These are phyloP conservation scores for Lycodopsis pacificus DNA, from an alignment of 2,797 vertebrate genomes.

Conservation along the genomic window DNA sequence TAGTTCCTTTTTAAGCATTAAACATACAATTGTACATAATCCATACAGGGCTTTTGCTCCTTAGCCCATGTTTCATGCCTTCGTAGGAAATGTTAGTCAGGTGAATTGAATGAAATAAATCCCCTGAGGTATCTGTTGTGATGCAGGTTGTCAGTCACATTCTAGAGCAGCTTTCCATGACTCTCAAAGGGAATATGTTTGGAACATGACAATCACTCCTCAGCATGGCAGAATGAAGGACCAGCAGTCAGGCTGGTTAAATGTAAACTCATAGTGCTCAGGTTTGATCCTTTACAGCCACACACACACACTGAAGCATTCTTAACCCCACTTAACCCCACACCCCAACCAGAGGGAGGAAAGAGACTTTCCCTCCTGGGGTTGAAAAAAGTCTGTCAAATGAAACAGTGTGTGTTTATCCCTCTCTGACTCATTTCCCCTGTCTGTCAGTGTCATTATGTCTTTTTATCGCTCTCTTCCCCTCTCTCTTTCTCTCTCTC, in stretches of 20 bases:
- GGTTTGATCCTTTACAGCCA: constrained; percentile 1
- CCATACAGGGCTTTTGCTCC: neutral
- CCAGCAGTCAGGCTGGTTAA: neutral
- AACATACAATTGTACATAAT: neutral
- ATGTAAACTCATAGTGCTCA: neutral
- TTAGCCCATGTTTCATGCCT: neutral
- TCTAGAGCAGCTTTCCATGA: neutral
- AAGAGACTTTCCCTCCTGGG: constrained; percentile 24
- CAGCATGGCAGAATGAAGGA: neutral
- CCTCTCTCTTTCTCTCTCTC: constrained; percentile 16
- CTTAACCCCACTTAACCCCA: constrained; percentile 36
- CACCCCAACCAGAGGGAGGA: constrained; percentile 16
- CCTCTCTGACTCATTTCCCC: constrained; percentile 44
- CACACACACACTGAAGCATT: neutral
- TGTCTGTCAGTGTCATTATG: constrained; percentile 49
- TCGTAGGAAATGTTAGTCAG: neutral
- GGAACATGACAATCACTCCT: neutral
- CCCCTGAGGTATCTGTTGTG: neutral
- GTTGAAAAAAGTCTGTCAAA: constrained; percentile 50
- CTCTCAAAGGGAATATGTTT: neutral
- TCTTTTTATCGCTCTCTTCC: constrained; percentile 25
- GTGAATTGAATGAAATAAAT: neutral
- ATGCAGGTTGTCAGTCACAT: neutral
- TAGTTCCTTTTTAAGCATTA: neutral
- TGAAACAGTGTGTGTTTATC: constrained; percentile 49